These are phyloP conservation scores for Baronia brevicornis DNA, from an alignment of 2,888 invertebrate species.

Conservation along the genomic window DNA sequence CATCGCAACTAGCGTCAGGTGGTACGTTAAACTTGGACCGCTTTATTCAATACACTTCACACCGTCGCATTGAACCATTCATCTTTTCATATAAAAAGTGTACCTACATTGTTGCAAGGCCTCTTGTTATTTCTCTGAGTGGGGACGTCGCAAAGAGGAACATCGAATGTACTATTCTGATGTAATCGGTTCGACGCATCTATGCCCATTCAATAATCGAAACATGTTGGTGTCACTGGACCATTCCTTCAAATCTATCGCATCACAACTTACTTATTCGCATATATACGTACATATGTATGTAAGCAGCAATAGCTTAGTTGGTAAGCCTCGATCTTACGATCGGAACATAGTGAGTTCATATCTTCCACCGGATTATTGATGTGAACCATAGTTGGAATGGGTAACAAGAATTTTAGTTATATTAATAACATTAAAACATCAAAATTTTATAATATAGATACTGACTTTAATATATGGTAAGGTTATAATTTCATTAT, in stretches of 20 bases:
- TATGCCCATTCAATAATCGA: conserved; percentile 61
- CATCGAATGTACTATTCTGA: conserved; percentile 40
- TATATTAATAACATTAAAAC: too few relatives aligned
- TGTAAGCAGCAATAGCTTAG: too few relatives aligned
- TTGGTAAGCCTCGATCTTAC: too few relatives aligned
- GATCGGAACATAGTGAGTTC: too few relatives aligned
- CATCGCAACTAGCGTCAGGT: conserved; percentile 35
- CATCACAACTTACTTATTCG: too few relatives aligned
- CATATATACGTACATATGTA: too few relatives aligned
- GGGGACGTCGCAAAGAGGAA: conserved; percentile 34
- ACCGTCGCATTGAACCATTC: conserved; percentile 1
- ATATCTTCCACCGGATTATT: too few relatives aligned
- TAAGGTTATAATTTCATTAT: too few relatives aligned
- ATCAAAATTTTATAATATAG: too few relatives aligned
- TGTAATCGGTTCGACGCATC: conserved; percentile 62
- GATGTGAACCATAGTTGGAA: too few relatives aligned
- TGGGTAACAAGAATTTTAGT: conserved; percentile 2
- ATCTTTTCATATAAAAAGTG: conserved; percentile 41
- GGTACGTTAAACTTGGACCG: conserved; percentile 24
- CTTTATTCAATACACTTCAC: conserved; percentile 18
- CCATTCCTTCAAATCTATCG: conserved; percentile 10
- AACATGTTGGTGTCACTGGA: conserved; percentile 21
- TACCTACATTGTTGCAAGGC: conserved; percentile 34
- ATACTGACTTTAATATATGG: too few relatives aligned
- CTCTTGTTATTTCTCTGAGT: conserved; percentile 40